Percentiles rank a stretch among this genome's conserved stretches.
phyloP scores from a whole-genome alignment of 2,797 vertebrate species.

The Chiroxiphia lanceolata region DNA sequence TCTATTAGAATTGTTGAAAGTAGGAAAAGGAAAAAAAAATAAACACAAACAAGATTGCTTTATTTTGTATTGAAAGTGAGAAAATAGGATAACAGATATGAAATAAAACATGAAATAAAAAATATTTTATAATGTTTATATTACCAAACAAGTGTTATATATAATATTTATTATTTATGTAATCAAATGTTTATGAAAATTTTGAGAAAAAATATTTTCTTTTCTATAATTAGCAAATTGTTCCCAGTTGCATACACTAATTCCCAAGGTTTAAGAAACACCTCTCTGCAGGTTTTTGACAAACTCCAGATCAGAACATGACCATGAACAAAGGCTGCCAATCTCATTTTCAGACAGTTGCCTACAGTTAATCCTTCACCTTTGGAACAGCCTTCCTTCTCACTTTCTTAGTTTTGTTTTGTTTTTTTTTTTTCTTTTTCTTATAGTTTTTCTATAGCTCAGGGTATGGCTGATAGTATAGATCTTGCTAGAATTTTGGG shows the following conservation, averaged over 20 bases:
- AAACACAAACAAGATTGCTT: fast-evolving
- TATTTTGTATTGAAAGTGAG: background rate
- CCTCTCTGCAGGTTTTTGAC: background rate
- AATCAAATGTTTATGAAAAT: background rate
- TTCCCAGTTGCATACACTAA: background rate
- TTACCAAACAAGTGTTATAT: background rate
- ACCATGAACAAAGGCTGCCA: background rate
- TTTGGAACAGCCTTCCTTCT: background rate
- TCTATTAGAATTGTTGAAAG: background rate
- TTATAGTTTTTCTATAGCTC: background rate
- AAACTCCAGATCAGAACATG: background rate
- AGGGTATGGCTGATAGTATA: background rate
- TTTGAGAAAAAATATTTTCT: fast-evolving
- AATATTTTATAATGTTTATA: background rate
- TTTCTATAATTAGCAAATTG: background rate
- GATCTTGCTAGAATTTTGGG: background rate
- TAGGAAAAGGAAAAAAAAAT: background rate
- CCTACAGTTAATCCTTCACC: background rate
- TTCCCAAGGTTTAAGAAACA: background rate
- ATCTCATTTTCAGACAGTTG: background rate
- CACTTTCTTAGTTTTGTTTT: background rate
- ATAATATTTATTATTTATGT: background rate
- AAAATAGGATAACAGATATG: background rate
- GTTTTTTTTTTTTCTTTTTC: fast-evolving
- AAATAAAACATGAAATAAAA: background rate